phyloP scores from a whole-genome alignment of 2,888 invertebrate species.

The Mycogona germanica region DNA sequence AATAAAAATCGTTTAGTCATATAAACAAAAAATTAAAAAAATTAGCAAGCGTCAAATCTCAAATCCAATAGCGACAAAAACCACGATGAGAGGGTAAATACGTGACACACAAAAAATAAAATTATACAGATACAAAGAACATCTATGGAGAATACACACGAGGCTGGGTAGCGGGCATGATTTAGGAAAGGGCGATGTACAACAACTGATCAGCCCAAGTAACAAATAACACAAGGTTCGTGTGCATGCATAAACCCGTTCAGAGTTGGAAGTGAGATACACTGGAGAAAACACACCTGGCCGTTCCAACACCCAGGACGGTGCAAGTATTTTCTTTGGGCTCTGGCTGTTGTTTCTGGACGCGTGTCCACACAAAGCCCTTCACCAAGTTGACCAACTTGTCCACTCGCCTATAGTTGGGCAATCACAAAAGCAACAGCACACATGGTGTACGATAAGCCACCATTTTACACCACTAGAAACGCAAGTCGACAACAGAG shows the following conservation, averaged over 20 bases:
- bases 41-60: not conserved
- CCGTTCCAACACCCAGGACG: slow-evolving; percentile 7
- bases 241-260: not conserved
- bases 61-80: no score
- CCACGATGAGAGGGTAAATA: no score
- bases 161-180: no score
- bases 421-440: no score
- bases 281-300: slow-evolving; percentile 5
- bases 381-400: slow-evolving; percentile 14
- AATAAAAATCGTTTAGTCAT: not conserved
- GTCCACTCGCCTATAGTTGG: slow-evolving; percentile 13
- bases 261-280: not conserved
- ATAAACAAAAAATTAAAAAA: not conserved
- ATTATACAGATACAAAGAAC: no score
- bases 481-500: no score
- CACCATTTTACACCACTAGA: no score
- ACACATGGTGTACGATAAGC: no score
- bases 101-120: no score
- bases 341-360: slow-evolving; percentile 2
- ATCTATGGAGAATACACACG: no score
- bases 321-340: slow-evolving; percentile 5
- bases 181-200: no score
- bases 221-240: not conserved
- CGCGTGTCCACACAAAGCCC: slow-evolving; percentile 10
- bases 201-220: not conserved